These are phyloP conservation scores for Neoaliturus tenellus DNA, from an alignment of 2,888 invertebrate species.

Conservation along the genomic window DNA sequence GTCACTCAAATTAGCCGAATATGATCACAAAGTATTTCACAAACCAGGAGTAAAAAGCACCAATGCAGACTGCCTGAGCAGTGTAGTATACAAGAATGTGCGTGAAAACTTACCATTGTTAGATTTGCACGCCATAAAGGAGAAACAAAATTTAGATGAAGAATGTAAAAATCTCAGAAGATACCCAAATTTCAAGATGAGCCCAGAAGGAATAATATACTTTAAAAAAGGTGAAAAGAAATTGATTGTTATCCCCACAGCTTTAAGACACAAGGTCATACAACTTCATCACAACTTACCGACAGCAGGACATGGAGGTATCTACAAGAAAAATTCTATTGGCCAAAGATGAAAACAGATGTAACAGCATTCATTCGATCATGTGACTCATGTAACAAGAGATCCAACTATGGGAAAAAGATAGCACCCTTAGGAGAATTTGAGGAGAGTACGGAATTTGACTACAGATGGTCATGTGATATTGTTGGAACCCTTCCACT, in stretches of 20 bases:
- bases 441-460: neutral
- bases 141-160: neutral
- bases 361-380: neutral
- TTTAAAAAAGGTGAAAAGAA: neutral
- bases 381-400: neutral
- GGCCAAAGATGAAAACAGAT: neutral
- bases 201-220: neutral
- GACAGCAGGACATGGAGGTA: slow-evolving; percentile 67
- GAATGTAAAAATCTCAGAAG: neutral
- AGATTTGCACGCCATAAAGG: neutral
- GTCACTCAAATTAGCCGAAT: slow-evolving; percentile 57
- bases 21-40: slow-evolving; percentile 57
- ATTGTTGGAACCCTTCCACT: neutral
- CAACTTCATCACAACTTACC: slow-evolving; percentile 64
- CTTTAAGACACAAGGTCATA: slow-evolving; percentile 36
- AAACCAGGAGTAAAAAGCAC: slow-evolving; percentile 45
- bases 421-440: neutral
- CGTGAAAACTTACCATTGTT: neutral
- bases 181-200: neutral
- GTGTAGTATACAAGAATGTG: neutral
- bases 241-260: neutral
- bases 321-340: slow-evolving; percentile 62
- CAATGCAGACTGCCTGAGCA: slow-evolving; percentile 60
- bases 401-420: slow-evolving; percentile 8
- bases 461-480: slow-evolving; percentile 5